Evolutionary conservation across 2,797 vertebrate species (phyloP).

Genomic region (Takifugu ocellatus): DNA sequence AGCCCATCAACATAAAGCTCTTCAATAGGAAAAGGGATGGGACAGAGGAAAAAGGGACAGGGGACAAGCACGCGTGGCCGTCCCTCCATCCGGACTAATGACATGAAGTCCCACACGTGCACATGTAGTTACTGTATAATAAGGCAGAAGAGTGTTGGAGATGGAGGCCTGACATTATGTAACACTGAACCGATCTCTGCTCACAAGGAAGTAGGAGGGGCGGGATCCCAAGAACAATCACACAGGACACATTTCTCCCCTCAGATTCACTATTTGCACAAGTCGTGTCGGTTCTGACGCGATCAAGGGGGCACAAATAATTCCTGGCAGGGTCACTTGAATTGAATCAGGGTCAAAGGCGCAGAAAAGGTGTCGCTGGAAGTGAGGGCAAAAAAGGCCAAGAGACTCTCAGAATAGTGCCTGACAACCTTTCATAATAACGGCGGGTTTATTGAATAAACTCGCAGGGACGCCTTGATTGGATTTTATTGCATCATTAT

Average conservation of each 20-base stretch:
- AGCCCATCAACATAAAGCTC: neutral
- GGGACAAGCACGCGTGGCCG: neutral
- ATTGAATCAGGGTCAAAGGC: slow-evolving; percentile 24
- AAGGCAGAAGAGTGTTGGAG: slow-evolving; percentile 34
- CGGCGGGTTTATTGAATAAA: slow-evolving; percentile 4
- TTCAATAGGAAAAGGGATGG: slow-evolving; percentile 30
- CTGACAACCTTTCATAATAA: slow-evolving; percentile 17
- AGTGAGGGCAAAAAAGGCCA: slow-evolving; percentile 15
- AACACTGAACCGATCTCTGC: slow-evolving; percentile 66
- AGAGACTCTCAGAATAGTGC: slow-evolving; percentile 23
- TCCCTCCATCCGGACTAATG: too few relatives aligned
- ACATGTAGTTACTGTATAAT: slow-evolving; percentile 26
- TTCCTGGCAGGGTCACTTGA: too few relatives aligned
- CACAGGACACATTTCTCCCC: slow-evolving; percentile 44
- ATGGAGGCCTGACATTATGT: slow-evolving; percentile 56
- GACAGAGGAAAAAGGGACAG: slow-evolving; percentile 4
- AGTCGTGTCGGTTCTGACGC: slow-evolving; percentile 27
- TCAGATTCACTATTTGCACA: slow-evolving; percentile 43
- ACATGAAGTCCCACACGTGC: too few relatives aligned
- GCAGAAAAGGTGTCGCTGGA: slow-evolving; percentile 26
- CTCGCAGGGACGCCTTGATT: slow-evolving; percentile 2
- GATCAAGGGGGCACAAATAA: neutral
- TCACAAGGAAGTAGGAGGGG: slow-evolving; percentile 65
- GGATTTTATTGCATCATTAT: slow-evolving; percentile 18
- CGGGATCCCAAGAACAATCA: slow-evolving; percentile 61